These are phyloP conservation scores for Apogon hyalosoma DNA, from an alignment of 2,797 vertebrate genomes.

Conservation along the genomic window DNA sequence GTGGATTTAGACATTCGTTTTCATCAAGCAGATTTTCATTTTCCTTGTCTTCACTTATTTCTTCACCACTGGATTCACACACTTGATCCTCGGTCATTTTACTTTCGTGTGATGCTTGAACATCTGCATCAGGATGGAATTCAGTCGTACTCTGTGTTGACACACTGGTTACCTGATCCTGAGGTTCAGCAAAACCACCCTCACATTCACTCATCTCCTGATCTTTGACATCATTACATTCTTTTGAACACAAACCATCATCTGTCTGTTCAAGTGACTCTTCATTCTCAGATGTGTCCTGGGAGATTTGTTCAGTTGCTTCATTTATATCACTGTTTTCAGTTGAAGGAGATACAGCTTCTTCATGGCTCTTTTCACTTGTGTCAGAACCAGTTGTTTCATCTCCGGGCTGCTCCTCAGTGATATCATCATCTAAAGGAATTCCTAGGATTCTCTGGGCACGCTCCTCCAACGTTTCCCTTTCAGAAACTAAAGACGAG, in stretches of 20 bases:
- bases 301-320: constrained; percentile 10
- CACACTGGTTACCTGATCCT: constrained; percentile 10
- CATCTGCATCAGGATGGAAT: constrained; percentile 18
- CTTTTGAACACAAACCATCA: constrained; percentile 14
- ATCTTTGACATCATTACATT: constrained; percentile 33
- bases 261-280: constrained; percentile 12
- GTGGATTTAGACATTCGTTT: constrained; percentile 4
- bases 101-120: constrained; percentile 7
- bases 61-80: constrained; percentile 23
- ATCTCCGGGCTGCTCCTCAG: constrained; percentile 28
- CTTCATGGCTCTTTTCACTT: constrained; percentile 8
- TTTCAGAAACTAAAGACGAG: constrained; percentile 25
- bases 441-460: constrained; percentile 75
- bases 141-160: constrained; percentile 17
- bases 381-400: not conserved
- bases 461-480: constrained; percentile 63
- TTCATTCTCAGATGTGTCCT: constrained; percentile 24
- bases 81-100: constrained; percentile 17
- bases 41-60: constrained; percentile 4
- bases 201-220: constrained; percentile 13
- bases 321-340: constrained; percentile 5
- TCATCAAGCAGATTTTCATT: constrained; percentile 18
- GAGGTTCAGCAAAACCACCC: constrained; percentile 19
- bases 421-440: constrained; percentile 43
- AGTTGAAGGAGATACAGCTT: not conserved